These are phyloP conservation scores for Romanogobio albipinnatus DNA, from an alignment of 2,113 vertebrate genomes.

Conservation along the genomic window DNA sequence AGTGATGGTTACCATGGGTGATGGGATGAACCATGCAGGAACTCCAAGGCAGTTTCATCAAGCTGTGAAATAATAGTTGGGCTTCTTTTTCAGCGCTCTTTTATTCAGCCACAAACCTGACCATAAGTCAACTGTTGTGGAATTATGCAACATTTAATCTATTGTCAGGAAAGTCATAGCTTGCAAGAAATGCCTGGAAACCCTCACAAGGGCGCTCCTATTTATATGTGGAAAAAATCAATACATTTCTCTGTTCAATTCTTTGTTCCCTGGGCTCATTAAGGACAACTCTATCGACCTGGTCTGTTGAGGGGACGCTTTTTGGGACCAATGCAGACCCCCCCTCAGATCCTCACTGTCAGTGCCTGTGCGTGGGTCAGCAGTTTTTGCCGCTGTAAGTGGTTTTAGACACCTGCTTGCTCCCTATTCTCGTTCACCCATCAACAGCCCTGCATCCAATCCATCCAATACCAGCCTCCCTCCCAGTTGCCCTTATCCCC, in stretches of 20 bases:
- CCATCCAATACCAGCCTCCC: not conserved
- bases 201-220: not conserved
- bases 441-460: conserved; percentile 32
- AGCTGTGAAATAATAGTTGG: not conserved
- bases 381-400: conserved; percentile 68
- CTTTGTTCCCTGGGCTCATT: conserved; percentile 16
- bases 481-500: not conserved
- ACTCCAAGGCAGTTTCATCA: conserved; percentile 44
- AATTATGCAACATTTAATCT: not conserved
- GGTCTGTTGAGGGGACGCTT: conserved; percentile 50
- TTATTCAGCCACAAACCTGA: conserved; percentile 18
- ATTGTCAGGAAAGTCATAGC: not conserved
- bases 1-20: conserved; percentile 45
- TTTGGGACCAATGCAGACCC: conserved; percentile 62
- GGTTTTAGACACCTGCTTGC: conserved; percentile 42
- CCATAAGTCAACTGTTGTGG: not conserved
- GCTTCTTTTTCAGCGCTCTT: not conserved
- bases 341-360: conserved; percentile 65
- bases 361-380: conserved; percentile 68
- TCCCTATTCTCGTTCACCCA: conserved; percentile 4
- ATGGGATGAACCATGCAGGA: conserved; percentile 46
- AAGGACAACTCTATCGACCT: conserved; percentile 54
- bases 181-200: not conserved
- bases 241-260: conserved; percentile 4
- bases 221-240: not conserved